phyloP scores from a whole-genome alignment of 64 coral and sea anemone genomes.

The Montipora efflorescens region DNA sequence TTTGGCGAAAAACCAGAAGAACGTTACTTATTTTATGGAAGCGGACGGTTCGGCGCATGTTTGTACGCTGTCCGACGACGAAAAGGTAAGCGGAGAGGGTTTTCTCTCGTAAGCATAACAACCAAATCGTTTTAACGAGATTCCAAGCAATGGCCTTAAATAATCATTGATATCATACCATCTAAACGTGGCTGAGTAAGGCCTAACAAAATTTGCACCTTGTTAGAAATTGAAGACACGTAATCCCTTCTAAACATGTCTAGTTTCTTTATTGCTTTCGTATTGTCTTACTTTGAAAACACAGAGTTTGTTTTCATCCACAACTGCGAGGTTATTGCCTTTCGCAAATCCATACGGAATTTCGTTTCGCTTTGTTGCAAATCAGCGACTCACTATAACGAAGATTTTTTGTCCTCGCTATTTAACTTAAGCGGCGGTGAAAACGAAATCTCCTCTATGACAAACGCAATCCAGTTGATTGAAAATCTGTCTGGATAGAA shows the following conservation, averaged over 20 bases:
- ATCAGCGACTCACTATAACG: background rate
- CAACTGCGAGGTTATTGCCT: background rate
- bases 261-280: background rate
- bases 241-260: background rate
- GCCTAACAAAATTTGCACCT: background rate
- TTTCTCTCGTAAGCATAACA: background rate
- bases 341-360: background rate
- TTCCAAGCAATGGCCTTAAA: background rate
- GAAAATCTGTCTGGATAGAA: background rate
- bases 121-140: background rate
- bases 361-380: background rate
- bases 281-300: constrained; percentile 1
- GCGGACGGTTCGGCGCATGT: background rate
- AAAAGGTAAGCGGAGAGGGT: background rate
- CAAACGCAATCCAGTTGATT: background rate
- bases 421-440: background rate
- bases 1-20: constrained; percentile 24
- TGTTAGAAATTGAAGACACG: background rate
- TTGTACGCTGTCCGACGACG: background rate
- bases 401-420: background rate
- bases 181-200: background rate
- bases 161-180: background rate
- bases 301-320: background rate
- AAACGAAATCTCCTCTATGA: background rate
- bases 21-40: constrained; percentile 29